These are phyloP conservation scores for Acanthis flammea DNA, from an alignment of 2,797 vertebrate genomes.

Conservation along the genomic window DNA sequence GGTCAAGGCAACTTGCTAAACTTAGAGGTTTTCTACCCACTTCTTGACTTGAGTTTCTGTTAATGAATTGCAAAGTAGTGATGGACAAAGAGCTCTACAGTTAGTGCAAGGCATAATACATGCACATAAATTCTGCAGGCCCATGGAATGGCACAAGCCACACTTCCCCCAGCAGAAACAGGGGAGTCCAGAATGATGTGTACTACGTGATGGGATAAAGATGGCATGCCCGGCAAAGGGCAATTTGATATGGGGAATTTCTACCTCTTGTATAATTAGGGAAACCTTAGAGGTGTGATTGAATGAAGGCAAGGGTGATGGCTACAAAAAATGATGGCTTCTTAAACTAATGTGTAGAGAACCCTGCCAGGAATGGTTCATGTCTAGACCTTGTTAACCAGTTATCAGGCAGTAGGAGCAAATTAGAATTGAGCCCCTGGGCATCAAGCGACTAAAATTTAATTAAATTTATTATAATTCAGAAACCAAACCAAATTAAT, in stretches of 20 bases:
- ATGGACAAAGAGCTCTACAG: not conserved
- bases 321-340: slow-evolving; percentile 66
- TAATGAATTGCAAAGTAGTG: not conserved
- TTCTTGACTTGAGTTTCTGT: not conserved
- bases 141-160: not conserved
- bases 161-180: not conserved
- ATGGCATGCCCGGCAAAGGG: slow-evolving; percentile 2
- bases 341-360: slow-evolving; percentile 70
- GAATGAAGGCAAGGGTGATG: slow-evolving; percentile 55
- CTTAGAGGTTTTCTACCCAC: not conserved
- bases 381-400: slow-evolving; percentile 66
- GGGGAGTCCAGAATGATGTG: not conserved
- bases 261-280: slow-evolving; percentile 24
- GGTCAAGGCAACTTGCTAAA: not conserved
- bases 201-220: slow-evolving; percentile 28
- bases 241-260: not conserved
- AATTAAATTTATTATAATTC: slow-evolving; percentile 71
- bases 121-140: not conserved
- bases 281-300: slow-evolving; percentile 62
- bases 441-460: slow-evolving; percentile 63
- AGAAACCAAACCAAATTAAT: slow-evolving; percentile 68
- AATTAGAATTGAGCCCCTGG: slow-evolving; percentile 63
- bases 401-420: slow-evolving; percentile 50
- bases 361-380: slow-evolving; percentile 72
- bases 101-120: not conserved